phyloP scores from a whole-genome alignment of 2,888 invertebrate genomes.

The Ennomos erosarius region DNA sequence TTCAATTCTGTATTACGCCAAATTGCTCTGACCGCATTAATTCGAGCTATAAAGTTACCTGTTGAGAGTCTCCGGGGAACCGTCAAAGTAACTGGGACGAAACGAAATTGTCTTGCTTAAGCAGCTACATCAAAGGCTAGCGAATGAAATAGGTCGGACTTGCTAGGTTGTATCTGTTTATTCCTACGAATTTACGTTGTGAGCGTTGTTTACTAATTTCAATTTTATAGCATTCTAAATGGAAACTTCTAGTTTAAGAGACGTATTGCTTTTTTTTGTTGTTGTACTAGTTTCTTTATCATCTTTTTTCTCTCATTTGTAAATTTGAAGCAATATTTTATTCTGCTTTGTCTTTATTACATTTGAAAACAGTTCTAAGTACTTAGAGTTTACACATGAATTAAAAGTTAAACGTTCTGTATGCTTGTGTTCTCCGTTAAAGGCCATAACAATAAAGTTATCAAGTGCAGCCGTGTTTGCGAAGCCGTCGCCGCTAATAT shows the following conservation, averaged over 20 bases:
- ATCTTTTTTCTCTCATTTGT: too few relatives aligned
- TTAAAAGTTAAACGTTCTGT: constrained; percentile 22
- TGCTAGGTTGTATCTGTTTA: constrained; percentile 15
- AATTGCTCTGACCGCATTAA: constrained; percentile 76
- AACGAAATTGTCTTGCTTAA: constrained; percentile 70
- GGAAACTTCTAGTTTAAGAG: constrained; percentile 24
- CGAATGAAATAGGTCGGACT: constrained; percentile 26
- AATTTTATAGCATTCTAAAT: constrained; percentile 9
- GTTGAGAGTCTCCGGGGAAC: constrained; percentile 63
- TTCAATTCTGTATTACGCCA: constrained; percentile 54
- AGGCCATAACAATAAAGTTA: constrained; percentile 65
- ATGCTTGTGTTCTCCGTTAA: constrained; percentile 37
- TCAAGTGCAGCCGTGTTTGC: constrained; percentile 59
- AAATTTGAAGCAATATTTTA: too few relatives aligned
- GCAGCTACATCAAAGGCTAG: constrained; percentile 63
- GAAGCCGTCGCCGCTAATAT: constrained; percentile 57
- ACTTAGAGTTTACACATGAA: constrained; percentile 1
- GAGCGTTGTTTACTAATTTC: constrained; percentile 30
- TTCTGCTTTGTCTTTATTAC: too few relatives aligned
- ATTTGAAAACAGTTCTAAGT: neutral
- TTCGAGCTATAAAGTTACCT: constrained; percentile 75
- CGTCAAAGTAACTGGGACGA: constrained; percentile 66
- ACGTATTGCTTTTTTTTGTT: too few relatives aligned
- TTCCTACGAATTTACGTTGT: constrained; percentile 23
- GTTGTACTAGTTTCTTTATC: too few relatives aligned